phyloP scores from a whole-genome alignment of 2,113 vertebrate genomes.

The Zosterops hypoxanthus region DNA sequence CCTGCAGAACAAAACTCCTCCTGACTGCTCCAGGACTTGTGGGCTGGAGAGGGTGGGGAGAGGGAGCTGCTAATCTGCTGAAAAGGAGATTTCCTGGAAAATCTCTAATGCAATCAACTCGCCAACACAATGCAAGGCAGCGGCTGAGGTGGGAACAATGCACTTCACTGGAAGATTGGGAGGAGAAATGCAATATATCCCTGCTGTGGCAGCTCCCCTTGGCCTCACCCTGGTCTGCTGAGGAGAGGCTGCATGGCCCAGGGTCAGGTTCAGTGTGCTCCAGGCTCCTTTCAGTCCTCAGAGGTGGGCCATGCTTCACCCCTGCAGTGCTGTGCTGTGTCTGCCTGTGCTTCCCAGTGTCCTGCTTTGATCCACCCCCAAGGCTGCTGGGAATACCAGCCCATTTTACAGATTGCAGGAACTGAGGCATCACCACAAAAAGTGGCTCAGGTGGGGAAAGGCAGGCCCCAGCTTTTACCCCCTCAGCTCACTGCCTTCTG shows the following conservation, averaged over 20 bases:
- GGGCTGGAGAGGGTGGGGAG: neutral
- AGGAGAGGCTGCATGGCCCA: neutral
- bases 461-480: accelerated
- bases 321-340: accelerated
- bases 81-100: neutral
- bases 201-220: neutral
- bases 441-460: neutral
- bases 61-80: neutral
- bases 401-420: neutral
- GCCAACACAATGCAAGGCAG: neutral
- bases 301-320: neutral
- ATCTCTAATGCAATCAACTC: neutral
- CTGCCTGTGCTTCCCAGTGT: neutral
- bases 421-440: neutral
- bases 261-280: neutral
- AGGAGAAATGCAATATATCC: neutral
- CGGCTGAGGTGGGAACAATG: accelerated
- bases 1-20: neutral
- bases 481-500: neutral
- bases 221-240: neutral
- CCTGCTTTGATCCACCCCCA: neutral
- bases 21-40: neutral
- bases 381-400: neutral
- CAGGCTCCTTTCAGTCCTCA: neutral
- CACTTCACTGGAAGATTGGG: accelerated